phyloP scores from a whole-genome alignment of 1,140 invertebrate species.

The Spodoptera litura region DNA sequence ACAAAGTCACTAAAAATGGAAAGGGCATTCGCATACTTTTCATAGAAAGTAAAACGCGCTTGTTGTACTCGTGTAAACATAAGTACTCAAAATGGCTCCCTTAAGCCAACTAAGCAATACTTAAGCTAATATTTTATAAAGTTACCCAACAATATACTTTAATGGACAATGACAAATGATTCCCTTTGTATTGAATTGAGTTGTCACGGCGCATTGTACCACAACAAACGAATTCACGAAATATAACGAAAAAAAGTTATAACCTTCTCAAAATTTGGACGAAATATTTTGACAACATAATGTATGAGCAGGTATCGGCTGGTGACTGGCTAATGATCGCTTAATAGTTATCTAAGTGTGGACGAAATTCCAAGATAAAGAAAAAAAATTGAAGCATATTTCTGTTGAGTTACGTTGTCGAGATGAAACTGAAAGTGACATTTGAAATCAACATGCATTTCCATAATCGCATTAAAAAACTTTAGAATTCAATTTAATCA shows the following conservation, averaged over 20 bases:
- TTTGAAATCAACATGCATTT: neutral
- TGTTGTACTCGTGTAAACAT: conserved; percentile 14
- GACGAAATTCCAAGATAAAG: conserved; percentile 10
- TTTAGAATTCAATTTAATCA: too few relatives aligned
- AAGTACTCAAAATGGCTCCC: conserved; percentile 4
- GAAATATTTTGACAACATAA: conserved; percentile 85
- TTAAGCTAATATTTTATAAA: conserved; percentile 71
- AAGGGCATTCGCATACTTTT: too few relatives aligned
- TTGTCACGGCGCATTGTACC: conserved; percentile 73
- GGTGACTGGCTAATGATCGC: conserved; percentile 76
- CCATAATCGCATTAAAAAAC: too few relatives aligned
- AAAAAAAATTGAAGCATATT: neutral
- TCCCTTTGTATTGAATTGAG: conserved; percentile 78
- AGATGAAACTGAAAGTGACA: neutral
- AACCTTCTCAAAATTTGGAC: conserved; percentile 54
- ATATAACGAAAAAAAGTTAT: conserved; percentile 67
- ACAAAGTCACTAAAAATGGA: too few relatives aligned
- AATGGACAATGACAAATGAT: conserved; percentile 85
- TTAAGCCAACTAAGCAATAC: conserved; percentile 42
- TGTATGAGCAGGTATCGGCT: conserved; percentile 74
- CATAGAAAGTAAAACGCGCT: neutral
- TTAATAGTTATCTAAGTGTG: conserved; percentile 65
- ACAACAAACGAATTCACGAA: conserved; percentile 79
- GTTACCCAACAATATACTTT: conserved; percentile 77
- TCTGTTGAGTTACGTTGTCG: neutral